Conservation (phyloP, 1,140 invertebrate genomes). For the Bicyclus anynana region DNA sequence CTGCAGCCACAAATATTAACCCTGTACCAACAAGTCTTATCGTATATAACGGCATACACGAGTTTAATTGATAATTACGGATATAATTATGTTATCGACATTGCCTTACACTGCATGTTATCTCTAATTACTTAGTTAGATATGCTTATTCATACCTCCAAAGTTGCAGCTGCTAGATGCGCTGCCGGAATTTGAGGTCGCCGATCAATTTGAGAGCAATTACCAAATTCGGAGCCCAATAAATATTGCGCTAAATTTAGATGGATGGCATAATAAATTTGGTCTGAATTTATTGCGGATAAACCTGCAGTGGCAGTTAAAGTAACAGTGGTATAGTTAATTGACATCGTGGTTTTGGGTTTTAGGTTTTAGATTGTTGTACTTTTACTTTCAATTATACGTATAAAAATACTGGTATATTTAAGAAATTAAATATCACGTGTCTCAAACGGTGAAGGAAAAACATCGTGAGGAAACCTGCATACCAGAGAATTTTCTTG, state of each 20-base stretch:
- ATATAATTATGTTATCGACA: too few relatives aligned
- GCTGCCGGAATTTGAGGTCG: not conserved
- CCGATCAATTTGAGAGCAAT: not conserved
- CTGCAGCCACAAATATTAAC: too few relatives aligned
- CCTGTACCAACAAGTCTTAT: too few relatives aligned
- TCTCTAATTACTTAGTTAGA: not conserved
- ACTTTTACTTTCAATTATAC: too few relatives aligned
- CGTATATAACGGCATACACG: too few relatives aligned
- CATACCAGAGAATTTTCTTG: not conserved
- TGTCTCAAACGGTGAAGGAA: too few relatives aligned
- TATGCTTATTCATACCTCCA: not conserved
- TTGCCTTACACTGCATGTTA: not conserved
- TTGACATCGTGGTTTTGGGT: too few relatives aligned
- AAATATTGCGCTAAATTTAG: not conserved
- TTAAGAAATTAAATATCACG: too few relatives aligned
- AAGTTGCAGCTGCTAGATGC: not conserved
- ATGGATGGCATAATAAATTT: not conserved
- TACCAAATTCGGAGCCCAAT: not conserved
- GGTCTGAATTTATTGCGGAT: not conserved
- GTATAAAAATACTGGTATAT: too few relatives aligned
- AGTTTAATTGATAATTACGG: too few relatives aligned
- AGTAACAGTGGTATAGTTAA: not conserved
- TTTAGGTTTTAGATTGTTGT: too few relatives aligned
- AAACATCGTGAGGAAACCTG: not conserved
- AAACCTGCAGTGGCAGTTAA: not conserved